Evolutionary conservation across 2,888 invertebrate genomes (phyloP).

Genomic region (Stegana nigrithorax): DNA sequence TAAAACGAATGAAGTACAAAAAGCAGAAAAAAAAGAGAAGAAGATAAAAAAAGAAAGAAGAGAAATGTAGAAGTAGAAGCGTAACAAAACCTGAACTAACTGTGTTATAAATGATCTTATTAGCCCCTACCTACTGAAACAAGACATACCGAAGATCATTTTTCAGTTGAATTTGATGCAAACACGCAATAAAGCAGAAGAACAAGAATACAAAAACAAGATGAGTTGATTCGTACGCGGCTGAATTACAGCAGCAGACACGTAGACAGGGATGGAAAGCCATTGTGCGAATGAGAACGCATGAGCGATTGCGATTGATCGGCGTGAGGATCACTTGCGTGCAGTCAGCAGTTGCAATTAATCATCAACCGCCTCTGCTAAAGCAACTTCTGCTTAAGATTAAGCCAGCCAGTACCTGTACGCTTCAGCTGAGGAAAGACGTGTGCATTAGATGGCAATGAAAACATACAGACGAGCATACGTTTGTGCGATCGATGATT

Average conservation of each 20-base stretch:
- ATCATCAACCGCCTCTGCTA: slow-evolving; percentile 51
- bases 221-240: background rate
- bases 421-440: background rate
- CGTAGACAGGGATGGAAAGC: slow-evolving; percentile 13
- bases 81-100: slow-evolving; percentile 44
- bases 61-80: no score
- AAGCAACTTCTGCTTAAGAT: background rate
- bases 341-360: slow-evolving; percentile 56
- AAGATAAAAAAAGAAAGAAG: no score
- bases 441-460: background rate
- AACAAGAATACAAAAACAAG: no score
- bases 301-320: slow-evolving; percentile 31
- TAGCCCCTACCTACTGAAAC: slow-evolving; percentile 52
- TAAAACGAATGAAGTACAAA: no score
- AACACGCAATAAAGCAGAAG: no score
- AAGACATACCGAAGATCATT: slow-evolving; percentile 59
- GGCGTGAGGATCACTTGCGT: slow-evolving; percentile 40
- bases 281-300: slow-evolving; percentile 28
- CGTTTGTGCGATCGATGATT: slow-evolving; percentile 30
- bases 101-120: slow-evolving; percentile 64
- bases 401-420: slow-evolving; percentile 31
- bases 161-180: slow-evolving; percentile 42
- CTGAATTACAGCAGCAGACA: slow-evolving; percentile 22
- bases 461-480: slow-evolving; percentile 43
- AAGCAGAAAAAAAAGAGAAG: no score